A percentile compares a stretch with the other conserved stretches of the same genome.
Conservation (phyloP, 2,113 vertebrate genomes). For the Chauna torquata region DNA sequence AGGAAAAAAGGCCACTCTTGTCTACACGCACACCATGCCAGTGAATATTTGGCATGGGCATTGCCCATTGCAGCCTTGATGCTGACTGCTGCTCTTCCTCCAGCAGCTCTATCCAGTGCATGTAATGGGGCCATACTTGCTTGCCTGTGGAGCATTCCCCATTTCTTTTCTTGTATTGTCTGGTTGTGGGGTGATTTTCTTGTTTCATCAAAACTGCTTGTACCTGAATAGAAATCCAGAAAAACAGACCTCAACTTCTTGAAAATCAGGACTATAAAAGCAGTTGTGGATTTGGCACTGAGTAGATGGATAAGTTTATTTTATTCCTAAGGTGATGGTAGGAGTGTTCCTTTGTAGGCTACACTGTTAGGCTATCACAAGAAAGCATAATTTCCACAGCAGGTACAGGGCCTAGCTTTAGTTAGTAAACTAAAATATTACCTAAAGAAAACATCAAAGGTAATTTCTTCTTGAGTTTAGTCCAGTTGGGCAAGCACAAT, state of each 20-base stretch:
- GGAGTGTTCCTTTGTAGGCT: not conserved
- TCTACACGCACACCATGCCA: not conserved
- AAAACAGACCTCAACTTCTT: not conserved
- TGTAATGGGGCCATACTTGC: accelerated
- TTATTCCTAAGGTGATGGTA: not conserved
- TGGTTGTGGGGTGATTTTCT: not conserved
- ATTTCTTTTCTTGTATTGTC: not conserved
- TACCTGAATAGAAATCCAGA: not conserved
- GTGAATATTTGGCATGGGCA: not conserved
- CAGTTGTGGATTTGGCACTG: not conserved
- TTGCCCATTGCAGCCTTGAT: not conserved
- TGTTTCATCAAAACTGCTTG: not conserved
- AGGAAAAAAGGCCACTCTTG: not conserved
- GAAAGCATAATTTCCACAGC: not conserved
- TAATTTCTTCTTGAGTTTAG: not conserved
- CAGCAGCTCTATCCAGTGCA: not conserved
- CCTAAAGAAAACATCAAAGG: not conserved
- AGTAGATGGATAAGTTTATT: not conserved
- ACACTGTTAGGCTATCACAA: not conserved
- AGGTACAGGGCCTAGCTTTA: not conserved
- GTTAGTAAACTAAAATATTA: not conserved
- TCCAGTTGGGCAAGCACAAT: not conserved
- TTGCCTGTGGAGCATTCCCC: not conserved
- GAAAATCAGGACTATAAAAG: not conserved
- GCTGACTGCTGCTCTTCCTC: not conserved